phyloP scores from a whole-genome alignment of 2,113 vertebrate genomes.

The Lichenostomus cassidix region DNA sequence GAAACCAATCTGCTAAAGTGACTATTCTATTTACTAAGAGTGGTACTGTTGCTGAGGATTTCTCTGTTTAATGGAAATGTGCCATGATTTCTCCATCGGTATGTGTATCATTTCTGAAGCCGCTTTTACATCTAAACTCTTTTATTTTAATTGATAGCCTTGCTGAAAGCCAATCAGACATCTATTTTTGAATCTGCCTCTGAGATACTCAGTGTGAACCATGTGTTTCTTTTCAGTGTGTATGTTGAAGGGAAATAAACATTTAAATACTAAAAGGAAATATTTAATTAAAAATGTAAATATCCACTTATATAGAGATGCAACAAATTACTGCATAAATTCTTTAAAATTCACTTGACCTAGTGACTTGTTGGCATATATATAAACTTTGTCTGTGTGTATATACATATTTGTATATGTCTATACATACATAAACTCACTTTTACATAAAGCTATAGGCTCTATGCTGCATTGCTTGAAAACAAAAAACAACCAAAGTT shows the following conservation, averaged over 20 bases:
- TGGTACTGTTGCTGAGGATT: slow-evolving; percentile 78
- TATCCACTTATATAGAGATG: not conserved
- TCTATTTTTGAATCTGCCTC: slow-evolving; percentile 68
- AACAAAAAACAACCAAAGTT: not conserved
- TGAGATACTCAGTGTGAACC: slow-evolving; percentile 69
- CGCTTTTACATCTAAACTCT: slow-evolving; percentile 73
- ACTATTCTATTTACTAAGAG: slow-evolving; percentile 76
- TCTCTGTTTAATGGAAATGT: slow-evolving; percentile 81
- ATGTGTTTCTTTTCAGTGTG: slow-evolving; percentile 73
- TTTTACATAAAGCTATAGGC: slow-evolving; percentile 19
- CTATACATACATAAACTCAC: slow-evolving; percentile 15
- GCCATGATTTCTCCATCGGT: slow-evolving; percentile 83
- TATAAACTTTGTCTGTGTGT: not conserved
- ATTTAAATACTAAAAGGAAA: slow-evolving; percentile 58
- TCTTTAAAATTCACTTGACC: slow-evolving; percentile 42
- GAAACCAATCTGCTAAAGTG: slow-evolving; percentile 81
- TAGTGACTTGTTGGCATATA: slow-evolving; percentile 29
- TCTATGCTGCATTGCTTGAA: not conserved
- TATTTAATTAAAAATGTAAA: slow-evolving; percentile 59
- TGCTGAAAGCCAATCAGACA: slow-evolving; percentile 92
- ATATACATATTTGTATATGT: slow-evolving; percentile 26
- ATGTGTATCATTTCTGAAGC: slow-evolving; percentile 81
- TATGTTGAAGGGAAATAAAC: slow-evolving; percentile 60
- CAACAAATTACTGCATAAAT: slow-evolving; percentile 8
- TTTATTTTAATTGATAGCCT: slow-evolving; percentile 82